phyloP scores from a whole-genome alignment of 2,113 vertebrate species.

The Cnemophilus loriae region DNA sequence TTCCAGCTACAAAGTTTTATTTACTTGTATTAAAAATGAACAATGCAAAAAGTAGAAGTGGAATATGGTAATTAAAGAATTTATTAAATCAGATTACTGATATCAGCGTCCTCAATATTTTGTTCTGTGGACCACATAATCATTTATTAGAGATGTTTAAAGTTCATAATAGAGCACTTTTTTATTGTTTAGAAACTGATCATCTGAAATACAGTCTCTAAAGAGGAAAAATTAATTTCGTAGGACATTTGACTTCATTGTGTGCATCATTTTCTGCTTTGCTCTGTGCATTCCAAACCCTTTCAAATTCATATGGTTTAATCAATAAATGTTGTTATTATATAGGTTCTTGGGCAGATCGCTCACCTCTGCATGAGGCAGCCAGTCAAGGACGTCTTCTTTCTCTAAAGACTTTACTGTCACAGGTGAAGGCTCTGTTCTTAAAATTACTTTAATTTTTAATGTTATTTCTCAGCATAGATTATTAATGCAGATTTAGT shows the following conservation, averaged over 20 bases:
- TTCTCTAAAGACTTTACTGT: slow-evolving; percentile 86
- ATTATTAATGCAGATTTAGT: background rate
- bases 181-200: background rate
- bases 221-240: background rate
- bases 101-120: background rate
- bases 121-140: background rate
- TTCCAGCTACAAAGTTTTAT: background rate
- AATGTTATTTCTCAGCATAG: background rate
- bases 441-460: background rate
- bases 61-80: background rate
- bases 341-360: slow-evolving; percentile 92
- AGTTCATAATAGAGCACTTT: background rate
- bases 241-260: background rate
- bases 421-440: slow-evolving; percentile 78
- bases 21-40: background rate
- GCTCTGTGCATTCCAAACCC: background rate
- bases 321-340: slow-evolving; percentile 30
- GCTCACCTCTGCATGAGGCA: slow-evolving; percentile 92
- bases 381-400: slow-evolving; percentile 92
- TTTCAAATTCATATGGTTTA: background rate
- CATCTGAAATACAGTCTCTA: background rate
- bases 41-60: background rate
- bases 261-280: background rate
- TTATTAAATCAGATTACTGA: background rate
- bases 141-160: background rate